Evolutionary conservation across 2,888 invertebrate species (phyloP).

Genomic region (Pimpla rufipes): DNA sequence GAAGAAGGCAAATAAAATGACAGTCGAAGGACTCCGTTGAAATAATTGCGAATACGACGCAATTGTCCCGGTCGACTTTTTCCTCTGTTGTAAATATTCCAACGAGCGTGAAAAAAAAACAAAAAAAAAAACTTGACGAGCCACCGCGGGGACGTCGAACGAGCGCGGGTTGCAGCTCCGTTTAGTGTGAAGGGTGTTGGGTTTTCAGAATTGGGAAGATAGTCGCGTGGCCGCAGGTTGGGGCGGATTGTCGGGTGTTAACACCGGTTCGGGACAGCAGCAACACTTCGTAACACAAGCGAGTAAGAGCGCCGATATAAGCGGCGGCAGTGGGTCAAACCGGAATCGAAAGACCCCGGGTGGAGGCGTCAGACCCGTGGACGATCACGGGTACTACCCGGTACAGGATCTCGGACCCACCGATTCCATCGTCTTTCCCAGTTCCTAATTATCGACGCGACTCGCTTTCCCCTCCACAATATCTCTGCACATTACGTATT

Average conservation of each 20-base stretch:
- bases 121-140: background rate
- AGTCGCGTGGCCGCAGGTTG: constrained; percentile 59
- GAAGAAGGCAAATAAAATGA: background rate
- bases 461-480: constrained; percentile 33
- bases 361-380: constrained; percentile 56
- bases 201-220: constrained; percentile 71
- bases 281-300: constrained; percentile 57
- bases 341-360: constrained; percentile 48
- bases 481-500: constrained; percentile 2
- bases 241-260: constrained; percentile 58
- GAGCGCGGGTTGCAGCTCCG: background rate
- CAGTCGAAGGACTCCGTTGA: background rate
- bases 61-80: background rate
- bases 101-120: background rate
- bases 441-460: constrained; percentile 70
- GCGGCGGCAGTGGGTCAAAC: constrained; percentile 29
- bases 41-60: background rate
- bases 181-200: constrained; percentile 69
- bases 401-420: constrained; percentile 72
- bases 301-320: constrained; percentile 45
- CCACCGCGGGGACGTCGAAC: background rate
- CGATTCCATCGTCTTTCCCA: constrained; percentile 77
- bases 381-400: constrained; percentile 71
- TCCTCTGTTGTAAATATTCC: background rate
- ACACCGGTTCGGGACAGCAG: constrained; percentile 45